These are phyloP conservation scores for Falco columbarius DNA, from an alignment of 2,797 vertebrate genomes.

Conservation along the genomic window DNA sequence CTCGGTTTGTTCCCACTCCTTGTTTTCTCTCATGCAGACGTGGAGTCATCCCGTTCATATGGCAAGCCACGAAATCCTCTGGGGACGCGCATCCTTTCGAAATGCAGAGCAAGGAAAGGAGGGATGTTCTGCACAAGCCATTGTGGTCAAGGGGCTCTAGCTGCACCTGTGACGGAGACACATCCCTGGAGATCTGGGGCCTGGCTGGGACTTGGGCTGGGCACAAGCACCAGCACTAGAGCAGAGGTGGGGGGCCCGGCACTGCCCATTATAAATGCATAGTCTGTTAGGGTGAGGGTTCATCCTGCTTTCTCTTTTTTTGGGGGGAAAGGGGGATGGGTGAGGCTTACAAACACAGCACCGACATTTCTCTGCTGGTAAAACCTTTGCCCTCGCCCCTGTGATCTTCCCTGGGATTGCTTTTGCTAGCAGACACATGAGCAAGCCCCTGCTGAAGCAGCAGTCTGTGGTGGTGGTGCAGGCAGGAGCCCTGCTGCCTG, in stretches of 20 bases:
- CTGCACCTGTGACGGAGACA: neutral
- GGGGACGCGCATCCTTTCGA: rapidly evolving
- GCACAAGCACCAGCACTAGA: too few species aligned
- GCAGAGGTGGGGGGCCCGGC: neutral
- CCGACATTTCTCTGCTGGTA: neutral
- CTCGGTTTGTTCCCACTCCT: neutral
- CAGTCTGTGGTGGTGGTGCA: neutral
- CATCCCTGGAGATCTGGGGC: neutral
- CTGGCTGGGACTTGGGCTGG: neutral
- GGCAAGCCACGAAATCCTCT: neutral
- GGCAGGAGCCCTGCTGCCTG: neutral
- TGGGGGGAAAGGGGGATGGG: too few species aligned
- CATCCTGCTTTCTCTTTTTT: neutral
- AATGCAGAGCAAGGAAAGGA: neutral
- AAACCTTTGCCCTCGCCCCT: neutral
- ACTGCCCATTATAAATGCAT: neutral
- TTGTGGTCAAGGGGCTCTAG: neutral
- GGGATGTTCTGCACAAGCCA: neutral
- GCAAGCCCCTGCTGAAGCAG: neutral
- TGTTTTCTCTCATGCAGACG: neutral
- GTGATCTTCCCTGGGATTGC: neutral
- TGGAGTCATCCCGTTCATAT: neutral
- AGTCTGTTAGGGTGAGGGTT: neutral
- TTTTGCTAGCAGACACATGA: neutral
- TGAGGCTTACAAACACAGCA: neutral